Evolutionary conservation across 2,113 vertebrate species (phyloP), one percentile per base, ranked within the genome.

Genomic region (Salvelinus namaycush): DNA sequence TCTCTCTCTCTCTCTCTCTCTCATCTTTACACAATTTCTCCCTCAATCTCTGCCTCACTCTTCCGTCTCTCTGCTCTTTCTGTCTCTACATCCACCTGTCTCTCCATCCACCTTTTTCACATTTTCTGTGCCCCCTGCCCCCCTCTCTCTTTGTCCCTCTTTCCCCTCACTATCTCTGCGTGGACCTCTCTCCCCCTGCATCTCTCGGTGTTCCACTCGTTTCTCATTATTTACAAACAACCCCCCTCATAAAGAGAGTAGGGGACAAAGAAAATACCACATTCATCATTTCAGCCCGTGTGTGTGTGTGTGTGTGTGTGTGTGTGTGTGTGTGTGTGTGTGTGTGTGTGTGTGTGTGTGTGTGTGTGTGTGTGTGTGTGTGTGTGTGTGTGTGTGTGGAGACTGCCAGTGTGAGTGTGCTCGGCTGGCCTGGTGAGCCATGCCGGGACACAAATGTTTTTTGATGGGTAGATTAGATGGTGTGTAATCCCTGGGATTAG

Each of bases 401-500:
- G n/a, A 11, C 20, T 12, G 39, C 22, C 49, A n/a, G 20, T n/a
- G 7, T 34, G 57, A 49, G 70, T 9, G 48, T 75, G 7, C 20
- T 79, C 82, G 72, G 71, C 82, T 86, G 87, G 74, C 74, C 78
- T 83, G 77, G 88, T 88, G 80, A 72, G 79, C 69, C 80, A 74
- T 78, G 78, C 75, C 83, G 68, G 54, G 79, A 78, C 48, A 92
- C 88, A 92, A 93, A 90, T 80, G 49, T 16, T 18, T 54, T 44
- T 54, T 82, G 78, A 73, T 76, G 85, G 82, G 76, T 89, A 77
- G 86, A 91, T 89, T 90, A 91, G 83, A 75, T 83, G 49, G 72
- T 67, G 60, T 68, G 29, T 91, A 87, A 92, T n/a, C 80, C 78
- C 68, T 0, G 67, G 86, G 90, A 93, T 94, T 93, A 93, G 72